A percentile compares a stretch with the other conserved stretches of the same genome.
These are phyloP conservation scores for Hassar affinis DNA, from an alignment of 2,113 vertebrate genomes.

Conservation along the genomic window DNA sequence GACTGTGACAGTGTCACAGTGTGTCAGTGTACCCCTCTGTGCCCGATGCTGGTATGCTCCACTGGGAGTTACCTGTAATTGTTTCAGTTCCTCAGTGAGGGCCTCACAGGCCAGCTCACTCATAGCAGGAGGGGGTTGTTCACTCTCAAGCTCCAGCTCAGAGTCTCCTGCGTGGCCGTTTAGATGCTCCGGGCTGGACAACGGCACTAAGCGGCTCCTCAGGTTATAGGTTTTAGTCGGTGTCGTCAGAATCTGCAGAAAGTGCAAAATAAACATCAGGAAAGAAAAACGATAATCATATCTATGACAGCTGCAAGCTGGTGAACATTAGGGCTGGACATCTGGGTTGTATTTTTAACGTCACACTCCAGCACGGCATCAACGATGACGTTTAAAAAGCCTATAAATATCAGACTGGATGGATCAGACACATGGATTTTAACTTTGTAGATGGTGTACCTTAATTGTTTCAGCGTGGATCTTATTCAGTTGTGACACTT, in stretches of 20 bases:
- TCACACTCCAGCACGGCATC: background rate
- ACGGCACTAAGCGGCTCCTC: conserved; percentile 72
- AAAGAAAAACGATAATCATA: background rate
- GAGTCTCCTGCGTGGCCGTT: conserved; percentile 49
- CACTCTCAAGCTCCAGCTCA: conserved; percentile 70
- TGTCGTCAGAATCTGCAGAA: conserved; percentile 83
- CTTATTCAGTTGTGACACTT: conserved; percentile 89
- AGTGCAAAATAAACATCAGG: background rate
- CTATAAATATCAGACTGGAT: background rate
- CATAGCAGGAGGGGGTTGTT: conserved; percentile 83
- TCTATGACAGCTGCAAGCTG: background rate
- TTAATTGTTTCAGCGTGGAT: conserved; percentile 88
- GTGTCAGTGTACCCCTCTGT: background rate
- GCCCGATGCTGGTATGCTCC: background rate
- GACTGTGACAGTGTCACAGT: background rate
- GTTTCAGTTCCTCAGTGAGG: conserved; percentile 83
- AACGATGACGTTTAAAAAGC: background rate
- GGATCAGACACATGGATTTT: background rate
- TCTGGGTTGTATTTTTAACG: background rate
- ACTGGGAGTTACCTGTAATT: conserved; percentile 77
- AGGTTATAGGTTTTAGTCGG: conserved; percentile 86
- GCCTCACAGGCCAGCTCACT: conserved; percentile 83
- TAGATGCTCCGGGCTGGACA: conserved; percentile 78
- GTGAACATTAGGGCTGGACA: background rate
- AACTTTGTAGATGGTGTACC: conserved; percentile 66